phyloP scores from a whole-genome alignment of 2,888 invertebrate species.

The Melieria omissa region DNA sequence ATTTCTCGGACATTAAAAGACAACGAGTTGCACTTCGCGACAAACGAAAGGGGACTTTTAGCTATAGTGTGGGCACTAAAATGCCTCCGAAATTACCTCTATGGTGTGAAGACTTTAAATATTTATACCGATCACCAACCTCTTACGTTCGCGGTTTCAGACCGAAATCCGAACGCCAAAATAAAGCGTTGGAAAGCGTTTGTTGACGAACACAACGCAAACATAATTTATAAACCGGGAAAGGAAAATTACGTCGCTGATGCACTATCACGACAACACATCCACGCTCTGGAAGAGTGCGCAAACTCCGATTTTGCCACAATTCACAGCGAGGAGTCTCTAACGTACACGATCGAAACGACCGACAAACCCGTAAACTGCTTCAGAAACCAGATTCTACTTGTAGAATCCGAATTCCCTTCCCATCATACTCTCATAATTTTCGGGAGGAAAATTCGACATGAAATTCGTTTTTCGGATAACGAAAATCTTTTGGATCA shows the following conservation, averaged over 20 bases:
- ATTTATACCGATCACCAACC: constrained; percentile 38
- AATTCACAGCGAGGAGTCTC: constrained; percentile 30
- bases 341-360: constrained; percentile 34
- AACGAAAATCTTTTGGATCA: constrained; percentile 30
- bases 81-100: constrained; percentile 18
- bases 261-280: constrained; percentile 35
- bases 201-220: constrained; percentile 29
- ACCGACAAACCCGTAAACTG: constrained; percentile 35
- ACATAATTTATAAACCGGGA: constrained; percentile 35
- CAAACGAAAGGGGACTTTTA: constrained; percentile 18
- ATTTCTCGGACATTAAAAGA: constrained; percentile 6
- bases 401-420: background rate
- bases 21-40: background rate
- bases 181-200: constrained; percentile 35
- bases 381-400: too few species aligned
- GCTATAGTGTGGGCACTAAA: constrained; percentile 20
- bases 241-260: constrained; percentile 40
- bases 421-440: constrained; percentile 30
- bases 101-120: constrained; percentile 9
- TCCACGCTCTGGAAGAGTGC: constrained; percentile 33
- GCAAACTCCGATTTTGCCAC: constrained; percentile 32
- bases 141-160: constrained; percentile 43
- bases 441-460: constrained; percentile 24
- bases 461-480: constrained; percentile 36
- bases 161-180: constrained; percentile 42